Conservation (phyloP, 1,140 invertebrate genomes). For the Oncopeltus fasciatus region DNA sequence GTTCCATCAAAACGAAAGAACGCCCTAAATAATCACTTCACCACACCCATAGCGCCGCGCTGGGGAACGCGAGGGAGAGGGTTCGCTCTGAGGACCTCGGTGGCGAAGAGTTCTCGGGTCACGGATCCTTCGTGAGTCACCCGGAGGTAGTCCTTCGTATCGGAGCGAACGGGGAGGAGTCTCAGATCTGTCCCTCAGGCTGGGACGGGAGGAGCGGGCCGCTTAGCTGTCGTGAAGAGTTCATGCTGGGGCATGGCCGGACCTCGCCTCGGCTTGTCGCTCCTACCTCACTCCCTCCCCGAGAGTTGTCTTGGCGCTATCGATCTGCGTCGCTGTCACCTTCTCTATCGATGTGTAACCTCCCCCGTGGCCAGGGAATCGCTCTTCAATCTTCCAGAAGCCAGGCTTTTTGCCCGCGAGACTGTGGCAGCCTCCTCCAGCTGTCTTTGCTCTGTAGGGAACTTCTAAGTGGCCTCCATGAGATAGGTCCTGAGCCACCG, state of each 20-base stretch:
- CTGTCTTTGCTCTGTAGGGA: too few relatives aligned
- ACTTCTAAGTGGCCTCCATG: too few relatives aligned
- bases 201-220: constrained; percentile 7
- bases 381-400: too few relatives aligned
- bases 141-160: too few relatives aligned
- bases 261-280: constrained; percentile 3
- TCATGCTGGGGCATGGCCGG: constrained; percentile 16
- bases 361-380: not conserved
- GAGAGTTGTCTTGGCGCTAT: constrained; percentile 5
- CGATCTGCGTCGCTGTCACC: constrained; percentile 7
- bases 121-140: too few relatives aligned
- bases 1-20: not conserved
- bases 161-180: too few relatives aligned
- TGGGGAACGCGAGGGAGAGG: not conserved
- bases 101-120: too few relatives aligned
- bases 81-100: too few relatives aligned
- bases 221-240: constrained; percentile 7
- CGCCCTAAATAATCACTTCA: constrained; percentile 10
- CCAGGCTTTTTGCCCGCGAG: too few relatives aligned
- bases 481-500: too few relatives aligned
- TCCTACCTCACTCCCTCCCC: constrained; percentile 9
- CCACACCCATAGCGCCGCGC: constrained; percentile 14
- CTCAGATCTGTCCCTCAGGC: too few relatives aligned
- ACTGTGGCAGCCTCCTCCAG: too few relatives aligned
- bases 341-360: not conserved